These are phyloP conservation scores for Ailuropoda melanoleuca DNA, from an alignment of 2,113 vertebrate species.

Conservation along the genomic window DNA sequence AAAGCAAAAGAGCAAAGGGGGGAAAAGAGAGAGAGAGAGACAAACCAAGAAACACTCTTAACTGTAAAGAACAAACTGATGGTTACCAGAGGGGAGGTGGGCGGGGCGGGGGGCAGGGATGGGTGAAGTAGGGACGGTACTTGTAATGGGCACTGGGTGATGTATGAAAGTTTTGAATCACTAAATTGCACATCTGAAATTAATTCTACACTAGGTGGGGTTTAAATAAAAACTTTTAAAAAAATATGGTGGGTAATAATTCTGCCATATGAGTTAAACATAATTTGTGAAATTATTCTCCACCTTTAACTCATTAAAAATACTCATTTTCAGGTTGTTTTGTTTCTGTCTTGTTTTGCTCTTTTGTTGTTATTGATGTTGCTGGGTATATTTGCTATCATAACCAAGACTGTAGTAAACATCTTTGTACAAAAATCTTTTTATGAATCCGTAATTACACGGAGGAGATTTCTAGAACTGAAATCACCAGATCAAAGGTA, in stretches of 20 bases:
- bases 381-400: background rate
- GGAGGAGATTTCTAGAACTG: background rate
- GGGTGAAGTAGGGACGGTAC: background rate
- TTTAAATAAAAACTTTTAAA: background rate
- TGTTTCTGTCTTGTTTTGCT: background rate
- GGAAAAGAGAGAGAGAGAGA: background rate
- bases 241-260: background rate
- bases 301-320: constrained; percentile 27
- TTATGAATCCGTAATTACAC: background rate
- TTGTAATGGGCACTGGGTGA: background rate
- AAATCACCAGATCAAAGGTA: background rate
- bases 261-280: background rate
- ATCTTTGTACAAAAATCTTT: background rate
- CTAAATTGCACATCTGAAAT: background rate
- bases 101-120: background rate
- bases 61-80: background rate
- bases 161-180: background rate
- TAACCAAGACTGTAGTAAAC: background rate
- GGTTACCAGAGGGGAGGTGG: background rate
- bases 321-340: background rate
- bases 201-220: background rate
- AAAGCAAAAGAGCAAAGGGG: background rate
- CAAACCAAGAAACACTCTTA: background rate
- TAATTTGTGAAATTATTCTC: background rate
- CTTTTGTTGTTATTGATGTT: background rate